Percentiles rank a stretch among this genome's conserved stretches.
Evolutionary conservation across 2,888 invertebrate species (phyloP).

Genomic region (Phalera bucephala): DNA sequence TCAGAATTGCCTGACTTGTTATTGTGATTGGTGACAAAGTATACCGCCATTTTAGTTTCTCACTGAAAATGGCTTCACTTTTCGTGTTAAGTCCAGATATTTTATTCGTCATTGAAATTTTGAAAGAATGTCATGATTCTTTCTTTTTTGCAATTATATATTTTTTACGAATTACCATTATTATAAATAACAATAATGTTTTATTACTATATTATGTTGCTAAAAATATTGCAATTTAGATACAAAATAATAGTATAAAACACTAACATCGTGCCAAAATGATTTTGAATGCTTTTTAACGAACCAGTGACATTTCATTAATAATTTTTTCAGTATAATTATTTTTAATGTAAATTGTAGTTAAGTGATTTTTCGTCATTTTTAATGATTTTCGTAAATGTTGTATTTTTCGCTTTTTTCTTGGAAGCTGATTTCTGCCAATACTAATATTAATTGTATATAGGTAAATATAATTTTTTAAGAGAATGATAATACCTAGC

Average conservation of each 20-base stretch:
- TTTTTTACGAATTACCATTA: conserved; percentile 17
- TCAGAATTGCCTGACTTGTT: too few species aligned
- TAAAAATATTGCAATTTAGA: too few species aligned
- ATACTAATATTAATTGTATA: conserved; percentile 37
- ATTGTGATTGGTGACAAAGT: too few species aligned
- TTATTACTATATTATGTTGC: too few species aligned
- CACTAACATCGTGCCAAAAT: conserved; percentile 63
- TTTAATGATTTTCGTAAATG: conserved; percentile 3
- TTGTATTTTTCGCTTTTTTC: conserved; percentile 35
- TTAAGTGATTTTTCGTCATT: conserved; percentile 9
- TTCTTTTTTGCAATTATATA: neutral
- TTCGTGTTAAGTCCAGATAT: too few species aligned
- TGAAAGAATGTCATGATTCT: too few species aligned
- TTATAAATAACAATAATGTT: too few species aligned
- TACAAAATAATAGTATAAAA: conserved; percentile 19
- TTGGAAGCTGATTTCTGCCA: conserved; percentile 11
- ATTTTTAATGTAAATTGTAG: conserved; percentile 11
- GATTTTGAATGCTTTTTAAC: conserved; percentile 18
- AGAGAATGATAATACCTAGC: conserved; percentile 59
- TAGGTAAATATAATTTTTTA: conserved; percentile 38
- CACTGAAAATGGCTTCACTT: too few species aligned
- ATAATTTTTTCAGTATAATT: conserved; percentile 5
- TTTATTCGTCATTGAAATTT: too few species aligned
- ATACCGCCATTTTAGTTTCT: too few species aligned
- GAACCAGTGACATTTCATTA: conserved; percentile 6